These are phyloP conservation scores for Rhinella marina DNA, from an alignment of 2,797 vertebrate species.

Conservation along the genomic window DNA sequence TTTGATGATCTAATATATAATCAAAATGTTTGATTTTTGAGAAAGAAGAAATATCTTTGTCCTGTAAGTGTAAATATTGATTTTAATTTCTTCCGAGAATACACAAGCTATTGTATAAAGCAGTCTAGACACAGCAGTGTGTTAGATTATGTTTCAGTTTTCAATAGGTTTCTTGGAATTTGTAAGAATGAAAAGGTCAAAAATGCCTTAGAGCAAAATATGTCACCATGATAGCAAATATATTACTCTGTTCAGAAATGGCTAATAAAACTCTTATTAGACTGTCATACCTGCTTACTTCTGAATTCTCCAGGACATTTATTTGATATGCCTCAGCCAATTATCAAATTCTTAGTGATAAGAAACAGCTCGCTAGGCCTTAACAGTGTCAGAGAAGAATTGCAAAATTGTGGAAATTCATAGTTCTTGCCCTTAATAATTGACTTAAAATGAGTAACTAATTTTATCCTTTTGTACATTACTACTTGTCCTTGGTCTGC, in stretches of 20 bases:
- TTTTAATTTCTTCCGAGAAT: conserved; percentile 74
- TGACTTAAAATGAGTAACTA: conserved; percentile 78
- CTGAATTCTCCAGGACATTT: conserved; percentile 86
- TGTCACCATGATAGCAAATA: conserved; percentile 86
- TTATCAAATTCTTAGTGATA: conserved; percentile 88
- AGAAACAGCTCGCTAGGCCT: conserved; percentile 80
- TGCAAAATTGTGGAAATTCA: conserved; percentile 81
- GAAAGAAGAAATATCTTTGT: too few relatives aligned
- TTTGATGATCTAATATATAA: too few relatives aligned
- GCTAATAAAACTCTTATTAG: conserved; percentile 88
- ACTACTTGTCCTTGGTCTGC: conserved; percentile 81
- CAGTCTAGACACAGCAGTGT: conserved; percentile 75
- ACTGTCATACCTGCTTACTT: conserved; percentile 89
- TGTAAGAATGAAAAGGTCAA: conserved; percentile 74
- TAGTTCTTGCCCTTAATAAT: conserved; percentile 83
- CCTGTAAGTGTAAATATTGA: too few relatives aligned
- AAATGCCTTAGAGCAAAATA: conserved; percentile 84
- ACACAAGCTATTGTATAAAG: conserved; percentile 73
- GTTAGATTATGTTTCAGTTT: conserved; percentile 77
- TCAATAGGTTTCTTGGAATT: conserved; percentile 79
- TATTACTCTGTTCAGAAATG: conserved; percentile 79
- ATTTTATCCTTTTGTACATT: conserved; percentile 75
- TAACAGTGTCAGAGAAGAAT: conserved; percentile 79
- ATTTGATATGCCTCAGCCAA: conserved; percentile 87
- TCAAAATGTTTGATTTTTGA: too few relatives aligned